Conservation (phyloP, 92 coral and sea anemone genomes). For the Nematostella vectensis region DNA sequence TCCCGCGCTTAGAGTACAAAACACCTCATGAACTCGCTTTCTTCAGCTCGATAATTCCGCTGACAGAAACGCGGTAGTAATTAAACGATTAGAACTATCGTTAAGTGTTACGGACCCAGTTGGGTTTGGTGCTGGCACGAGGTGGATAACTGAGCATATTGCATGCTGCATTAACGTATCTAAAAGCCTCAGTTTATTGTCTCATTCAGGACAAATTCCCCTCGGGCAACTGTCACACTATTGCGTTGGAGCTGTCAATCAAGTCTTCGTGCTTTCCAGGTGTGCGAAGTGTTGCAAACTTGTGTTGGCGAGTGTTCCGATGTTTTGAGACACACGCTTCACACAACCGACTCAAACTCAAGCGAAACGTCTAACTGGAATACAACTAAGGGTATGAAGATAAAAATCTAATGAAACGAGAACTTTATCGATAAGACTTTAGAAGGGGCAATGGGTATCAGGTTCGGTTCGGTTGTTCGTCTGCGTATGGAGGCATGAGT, state of each 20-base stretch:
- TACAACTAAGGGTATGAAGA: no score
- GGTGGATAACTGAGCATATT: no score
- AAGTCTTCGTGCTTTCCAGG: slow-evolving; percentile 11
- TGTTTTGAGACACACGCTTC: no score
- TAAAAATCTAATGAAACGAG: slow-evolving; percentile 13
- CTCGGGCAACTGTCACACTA: slow-evolving; percentile 28
- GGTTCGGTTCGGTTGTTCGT: no score
- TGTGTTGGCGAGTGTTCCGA: no score
- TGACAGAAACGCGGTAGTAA: slow-evolving; percentile 10
- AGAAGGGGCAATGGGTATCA: no score
- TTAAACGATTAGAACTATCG: slow-evolving; percentile 3
- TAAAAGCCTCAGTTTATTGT: slow-evolving; percentile 25
- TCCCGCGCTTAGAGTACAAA: background rate
- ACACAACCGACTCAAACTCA: no score
- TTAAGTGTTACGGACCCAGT: no score
- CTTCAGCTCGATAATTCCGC: slow-evolving; percentile 6
- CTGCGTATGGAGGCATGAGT: no score
- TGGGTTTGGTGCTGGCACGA: no score
- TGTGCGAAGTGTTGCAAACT: no score
- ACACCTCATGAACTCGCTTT: background rate
- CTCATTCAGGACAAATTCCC: slow-evolving; percentile 14
- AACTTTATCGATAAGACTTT: background rate
- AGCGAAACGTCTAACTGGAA: no score
- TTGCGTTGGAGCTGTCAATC: slow-evolving; percentile 22
- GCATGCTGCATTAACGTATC: background rate